Evolutionary conservation across 2,888 invertebrate species (phyloP), one percentile per base, ranked within the genome.

Genomic region (Eustalomyia histrio): DNA sequence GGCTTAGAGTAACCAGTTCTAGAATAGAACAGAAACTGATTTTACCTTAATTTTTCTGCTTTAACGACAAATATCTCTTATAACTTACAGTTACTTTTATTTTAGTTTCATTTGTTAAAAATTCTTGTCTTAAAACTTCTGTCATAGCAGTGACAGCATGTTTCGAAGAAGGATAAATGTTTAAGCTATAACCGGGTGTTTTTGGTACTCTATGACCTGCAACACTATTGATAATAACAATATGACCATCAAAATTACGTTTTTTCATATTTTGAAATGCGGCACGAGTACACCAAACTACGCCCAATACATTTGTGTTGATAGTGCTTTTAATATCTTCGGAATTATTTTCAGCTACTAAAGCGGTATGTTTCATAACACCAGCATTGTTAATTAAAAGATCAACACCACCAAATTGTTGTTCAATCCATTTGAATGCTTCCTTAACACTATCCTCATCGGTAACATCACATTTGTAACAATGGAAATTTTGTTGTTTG

Each of bases 341-440:
- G 0, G 86, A 64, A 76, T 88, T 89, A 29, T 85, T 84, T 10
- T 63, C 55, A 3, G 24, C 65, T 2, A 79, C 53, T 0, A 88
- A 64, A 3, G 61, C 29, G 0, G 79, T 76, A 0, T 55, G 0
- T 0, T 83, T 84, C 0, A 76, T 3, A 0, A 88, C 83, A 3
- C 89, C 89, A 0, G 93, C 94, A 85, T 93, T 93, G 84, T 94
- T 94, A 0, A 94, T 86, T 61, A 93, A 88, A 0, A 94, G 91
- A 87, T 93, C 92, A 10, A 92, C 89, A 0, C 92, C 92, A 0
- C 93, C 93, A 0, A 92, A 84, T 0, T 91, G 87, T 21, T 88
- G 83, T 6, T 92, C 91, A 58, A 92, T 90, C 88, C 89, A 91
- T 39, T 88, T 85, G 85, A 94, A 94, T 17, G 92, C 90, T 0